Evolutionary conservation across 2,113 vertebrate species (phyloP).

Genomic region (Spheniscus mendiculus): DNA sequence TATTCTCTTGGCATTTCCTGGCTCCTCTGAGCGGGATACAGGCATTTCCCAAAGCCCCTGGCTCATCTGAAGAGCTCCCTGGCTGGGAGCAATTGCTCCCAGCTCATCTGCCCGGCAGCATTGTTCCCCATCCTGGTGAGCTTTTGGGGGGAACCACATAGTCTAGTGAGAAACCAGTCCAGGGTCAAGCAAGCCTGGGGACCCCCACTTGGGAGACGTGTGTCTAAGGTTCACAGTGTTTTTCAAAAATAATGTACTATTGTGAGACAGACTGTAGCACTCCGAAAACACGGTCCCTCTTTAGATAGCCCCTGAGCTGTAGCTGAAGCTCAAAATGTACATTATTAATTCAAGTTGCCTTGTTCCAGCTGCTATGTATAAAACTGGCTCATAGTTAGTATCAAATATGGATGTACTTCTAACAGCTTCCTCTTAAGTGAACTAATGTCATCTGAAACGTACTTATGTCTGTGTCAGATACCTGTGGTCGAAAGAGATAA

Average conservation of each 20-base stretch:
- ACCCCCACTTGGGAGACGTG: rapidly evolving
- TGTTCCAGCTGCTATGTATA: constrained; percentile 1
- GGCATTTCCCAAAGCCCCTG: background rate
- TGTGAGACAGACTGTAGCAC: background rate
- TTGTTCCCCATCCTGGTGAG: rapidly evolving
- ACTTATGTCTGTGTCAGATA: background rate
- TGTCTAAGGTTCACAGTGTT: background rate
- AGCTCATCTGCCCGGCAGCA: background rate
- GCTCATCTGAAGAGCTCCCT: background rate
- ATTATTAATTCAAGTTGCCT: constrained; percentile 37
- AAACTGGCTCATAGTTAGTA: constrained; percentile 33
- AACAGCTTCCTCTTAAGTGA: constrained; percentile 43
- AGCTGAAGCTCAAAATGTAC: background rate
- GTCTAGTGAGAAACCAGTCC: background rate
- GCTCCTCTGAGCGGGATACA: background rate
- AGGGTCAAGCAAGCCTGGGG: background rate
- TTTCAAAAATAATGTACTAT: background rate
- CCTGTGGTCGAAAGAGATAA: background rate
- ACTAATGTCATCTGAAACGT: constrained; percentile 13
- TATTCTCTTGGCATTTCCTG: background rate
- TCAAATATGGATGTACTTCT: constrained; percentile 36
- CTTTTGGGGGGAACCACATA: background rate
- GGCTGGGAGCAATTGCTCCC: background rate
- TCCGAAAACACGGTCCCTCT: background rate
- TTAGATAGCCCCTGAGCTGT: background rate